Base-by-base conservation (phyloP, 2,113 vertebrate species). In the Hippocampus comes region DNA sequence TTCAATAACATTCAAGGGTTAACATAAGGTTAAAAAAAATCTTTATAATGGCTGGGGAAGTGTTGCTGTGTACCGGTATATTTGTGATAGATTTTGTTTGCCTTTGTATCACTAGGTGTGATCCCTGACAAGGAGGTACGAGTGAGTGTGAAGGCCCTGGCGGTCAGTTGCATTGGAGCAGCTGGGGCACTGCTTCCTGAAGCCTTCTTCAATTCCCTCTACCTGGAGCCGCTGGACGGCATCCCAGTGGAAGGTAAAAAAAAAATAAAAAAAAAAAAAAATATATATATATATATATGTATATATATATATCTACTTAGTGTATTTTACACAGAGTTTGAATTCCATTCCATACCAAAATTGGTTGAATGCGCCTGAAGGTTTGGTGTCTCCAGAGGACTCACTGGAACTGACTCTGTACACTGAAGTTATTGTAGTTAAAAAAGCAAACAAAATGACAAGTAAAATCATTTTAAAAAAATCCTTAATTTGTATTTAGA, bases 91-190 rank as follows among this genome's bases (percentile, higher is more conserved):
- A 18, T 67, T 34, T 2, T 14, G 67, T 74, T 27, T 67, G 10
- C 17, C 57, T 14, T 71, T 38, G 12, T 53, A 48, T 76, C 14
- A 63, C 1, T 81, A 99, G 97, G 92, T 60, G 86, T 98, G 87
- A 95, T 96, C 76, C 95, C 95, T 1, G 97, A 99, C 80, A 94
- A 93, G 85, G 96, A 97, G 34, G 96, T 98, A 65, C 92, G 97
- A 65, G 97, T 99, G 76, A 99, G 97, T 0, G 97, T 99, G 57
- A 99, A 99, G 90, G 96, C 96, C 0, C 84, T 99, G 89, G 96
- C 97, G 0, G 92, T 99, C 77, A 95, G 96, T 82, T 99, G 97
- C 73, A 92, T 98, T 0, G 95, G 96, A 23, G 94, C 96, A 30
- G 97, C 96, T 0, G 88, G 95, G 34, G 94, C 95, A 0, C 93